A percentile compares a stretch with the other conserved stretches of the same genome.
Conservation (phyloP, 2,888 invertebrate genomes). For the Chironomus riparius region DNA sequence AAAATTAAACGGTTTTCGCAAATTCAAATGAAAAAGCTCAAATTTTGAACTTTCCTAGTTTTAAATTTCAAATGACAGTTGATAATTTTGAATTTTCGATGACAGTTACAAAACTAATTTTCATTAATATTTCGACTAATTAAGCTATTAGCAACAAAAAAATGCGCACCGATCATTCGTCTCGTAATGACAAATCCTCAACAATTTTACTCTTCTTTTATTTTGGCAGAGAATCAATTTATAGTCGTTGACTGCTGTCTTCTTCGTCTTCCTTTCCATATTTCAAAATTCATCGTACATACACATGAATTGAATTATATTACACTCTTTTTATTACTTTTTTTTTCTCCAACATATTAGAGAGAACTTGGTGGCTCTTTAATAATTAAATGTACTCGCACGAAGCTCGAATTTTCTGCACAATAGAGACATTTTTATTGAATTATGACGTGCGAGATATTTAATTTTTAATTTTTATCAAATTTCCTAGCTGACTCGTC, state of each 20-base stretch:
- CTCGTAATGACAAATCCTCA: background rate
- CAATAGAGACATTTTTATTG: background rate
- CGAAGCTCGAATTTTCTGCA: background rate
- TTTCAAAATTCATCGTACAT: background rate
- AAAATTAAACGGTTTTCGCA: background rate
- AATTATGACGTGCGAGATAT: background rate
- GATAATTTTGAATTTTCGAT: too few relatives aligned
- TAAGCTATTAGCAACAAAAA: too few relatives aligned
- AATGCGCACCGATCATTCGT: too few relatives aligned
- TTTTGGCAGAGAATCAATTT: slow-evolving; percentile 21
- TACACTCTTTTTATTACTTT: too few relatives aligned
- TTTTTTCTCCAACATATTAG: background rate
- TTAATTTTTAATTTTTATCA: too few relatives aligned
- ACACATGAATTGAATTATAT: too few relatives aligned
- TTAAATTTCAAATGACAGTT: too few relatives aligned
- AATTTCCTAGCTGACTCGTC: background rate
- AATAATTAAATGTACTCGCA: slow-evolving; percentile 8
- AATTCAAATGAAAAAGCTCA: background rate
- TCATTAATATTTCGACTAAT: too few relatives aligned
- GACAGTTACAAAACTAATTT: too few relatives aligned
- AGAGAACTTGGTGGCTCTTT: background rate
- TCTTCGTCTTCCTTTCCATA: background rate
- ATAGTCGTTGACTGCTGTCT: background rate
- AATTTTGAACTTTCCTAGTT: too few relatives aligned
- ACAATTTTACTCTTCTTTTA: background rate